A percentile compares a stretch with the other conserved stretches of the same genome.
These are phyloP conservation scores for Oryzias curvinotus DNA, from an alignment of 2,113 vertebrate species.

Conservation along the genomic window DNA sequence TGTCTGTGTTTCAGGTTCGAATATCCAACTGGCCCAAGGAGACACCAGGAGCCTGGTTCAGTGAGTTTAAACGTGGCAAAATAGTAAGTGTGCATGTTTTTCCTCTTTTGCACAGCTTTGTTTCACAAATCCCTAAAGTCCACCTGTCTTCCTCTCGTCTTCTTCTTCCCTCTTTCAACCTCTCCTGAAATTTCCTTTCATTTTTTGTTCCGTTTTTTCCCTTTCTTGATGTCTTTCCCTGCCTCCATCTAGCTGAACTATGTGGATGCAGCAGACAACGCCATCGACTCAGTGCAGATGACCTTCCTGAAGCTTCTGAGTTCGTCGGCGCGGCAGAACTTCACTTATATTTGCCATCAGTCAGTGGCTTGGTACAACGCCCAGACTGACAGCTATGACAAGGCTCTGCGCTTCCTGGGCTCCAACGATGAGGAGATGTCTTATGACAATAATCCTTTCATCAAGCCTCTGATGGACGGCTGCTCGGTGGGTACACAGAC, in stretches of 20 bases:
- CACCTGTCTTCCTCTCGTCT: too few species aligned
- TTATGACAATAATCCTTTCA: constrained; percentile 92
- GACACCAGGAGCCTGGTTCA: constrained; percentile 94
- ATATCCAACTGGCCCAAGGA: constrained; percentile 98
- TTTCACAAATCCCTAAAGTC: too few species aligned
- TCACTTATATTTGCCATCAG: constrained; percentile 96
- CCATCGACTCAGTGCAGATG: constrained; percentile 93
- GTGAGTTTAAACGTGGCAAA: constrained; percentile 98
- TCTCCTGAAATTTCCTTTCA: neutral
- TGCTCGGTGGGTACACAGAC: constrained; percentile 83
- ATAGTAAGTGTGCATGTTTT: constrained; percentile 81
- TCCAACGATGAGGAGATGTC: constrained; percentile 98
- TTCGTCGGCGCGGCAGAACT: constrained; percentile 93
- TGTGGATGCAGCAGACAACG: constrained; percentile 85
- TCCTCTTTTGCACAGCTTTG: neutral
- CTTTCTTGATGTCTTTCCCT: neutral
- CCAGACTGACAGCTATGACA: constrained; percentile 86
- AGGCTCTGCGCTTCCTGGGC: constrained; percentile 93
- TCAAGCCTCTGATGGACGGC: constrained; percentile 88
- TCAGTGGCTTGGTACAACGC: constrained; percentile 92
- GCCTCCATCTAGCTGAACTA: constrained; percentile 84
- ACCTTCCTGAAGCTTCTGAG: constrained; percentile 97
- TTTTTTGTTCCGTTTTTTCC: neutral
- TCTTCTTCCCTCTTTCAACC: neutral
- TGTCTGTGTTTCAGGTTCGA: constrained; percentile 79